Evolutionary conservation across 1,140 invertebrate genomes (phyloP).

Genomic region (Bombyx mandarina): DNA sequence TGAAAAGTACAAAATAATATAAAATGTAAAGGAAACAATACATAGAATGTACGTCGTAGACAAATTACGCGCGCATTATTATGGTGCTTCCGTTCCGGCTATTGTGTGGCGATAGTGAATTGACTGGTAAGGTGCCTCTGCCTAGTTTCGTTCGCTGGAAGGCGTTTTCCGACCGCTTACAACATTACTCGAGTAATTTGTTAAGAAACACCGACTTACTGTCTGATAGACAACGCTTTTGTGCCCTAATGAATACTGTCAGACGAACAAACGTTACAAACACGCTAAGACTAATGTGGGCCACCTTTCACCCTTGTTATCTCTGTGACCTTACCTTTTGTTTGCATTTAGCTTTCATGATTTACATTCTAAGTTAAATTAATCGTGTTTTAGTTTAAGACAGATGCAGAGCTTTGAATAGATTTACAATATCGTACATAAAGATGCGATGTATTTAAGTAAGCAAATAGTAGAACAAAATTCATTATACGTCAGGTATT

Average conservation of each 20-base stretch:
- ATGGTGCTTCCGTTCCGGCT: slow-evolving; percentile 3
- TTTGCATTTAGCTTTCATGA: slow-evolving; percentile 36
- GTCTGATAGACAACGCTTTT: slow-evolving; percentile 54
- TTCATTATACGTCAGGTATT: no score
- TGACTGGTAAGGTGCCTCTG: slow-evolving; percentile 9
- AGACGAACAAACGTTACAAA: slow-evolving; percentile 45
- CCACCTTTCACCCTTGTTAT: slow-evolving; percentile 43
- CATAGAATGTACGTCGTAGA: no score
- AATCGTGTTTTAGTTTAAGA: slow-evolving; percentile 7
- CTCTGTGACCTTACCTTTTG: slow-evolving; percentile 37
- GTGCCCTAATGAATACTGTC: slow-evolving; percentile 58
- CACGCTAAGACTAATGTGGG: slow-evolving; percentile 39
- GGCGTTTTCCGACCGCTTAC: slow-evolving; percentile 32
- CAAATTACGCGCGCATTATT: neutral
- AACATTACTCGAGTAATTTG: slow-evolving; percentile 41
- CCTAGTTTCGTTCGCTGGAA: slow-evolving; percentile 17
- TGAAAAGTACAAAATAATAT: no score
- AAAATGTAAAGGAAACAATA: no score
- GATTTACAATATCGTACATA: no score
- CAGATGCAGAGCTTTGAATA: no score
- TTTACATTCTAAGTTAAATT: slow-evolving; percentile 31
- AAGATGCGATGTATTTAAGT: no score
- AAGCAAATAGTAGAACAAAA: no score
- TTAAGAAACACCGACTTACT: slow-evolving; percentile 40
- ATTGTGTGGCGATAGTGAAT: slow-evolving; percentile 13